Evolutionary conservation across 2,113 vertebrate species (phyloP).

Genomic region (Urocynchramus pylzowi): DNA sequence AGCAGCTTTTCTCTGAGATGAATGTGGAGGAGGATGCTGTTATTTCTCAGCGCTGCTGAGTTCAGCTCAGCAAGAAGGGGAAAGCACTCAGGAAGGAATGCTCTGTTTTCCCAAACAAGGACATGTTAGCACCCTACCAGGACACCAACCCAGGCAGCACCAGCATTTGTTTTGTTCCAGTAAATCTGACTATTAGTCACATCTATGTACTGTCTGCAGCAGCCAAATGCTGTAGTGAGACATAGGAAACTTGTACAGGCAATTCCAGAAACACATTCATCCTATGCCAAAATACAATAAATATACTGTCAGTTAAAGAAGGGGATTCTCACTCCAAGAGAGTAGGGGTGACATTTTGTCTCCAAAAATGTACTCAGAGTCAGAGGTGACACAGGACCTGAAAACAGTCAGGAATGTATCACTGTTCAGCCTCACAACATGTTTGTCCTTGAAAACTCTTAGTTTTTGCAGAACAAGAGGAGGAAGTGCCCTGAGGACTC

Average conservation of each 20-base stretch:
- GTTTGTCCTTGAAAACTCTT: not conserved
- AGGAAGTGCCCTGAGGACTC: not conserved
- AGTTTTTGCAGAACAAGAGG: not conserved
- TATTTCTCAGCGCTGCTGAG: not conserved
- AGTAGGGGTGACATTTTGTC: not conserved
- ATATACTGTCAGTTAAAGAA: not conserved
- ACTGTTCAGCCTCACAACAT: accelerated
- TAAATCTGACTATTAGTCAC: not conserved
- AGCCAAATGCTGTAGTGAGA: not conserved
- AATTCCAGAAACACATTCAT: constrained; percentile 6
- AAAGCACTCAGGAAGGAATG: not conserved
- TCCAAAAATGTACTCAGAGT: not conserved
- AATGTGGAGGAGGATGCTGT: not conserved
- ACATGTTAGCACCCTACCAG: not conserved
- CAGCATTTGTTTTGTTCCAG: not conserved
- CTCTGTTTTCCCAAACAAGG: not conserved
- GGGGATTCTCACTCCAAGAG: not conserved
- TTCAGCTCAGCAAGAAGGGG: not conserved
- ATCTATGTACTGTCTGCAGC: not conserved
- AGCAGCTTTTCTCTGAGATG: not conserved
- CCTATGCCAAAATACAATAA: not conserved
- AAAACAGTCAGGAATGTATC: not conserved
- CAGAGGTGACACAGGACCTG: not conserved
- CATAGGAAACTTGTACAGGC: not conserved
- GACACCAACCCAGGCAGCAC: not conserved